Evolutionary conservation across 2,113 vertebrate species (phyloP), one percentile per base, ranked within the genome.

Genomic region (Solenodon paradoxus): DNA sequence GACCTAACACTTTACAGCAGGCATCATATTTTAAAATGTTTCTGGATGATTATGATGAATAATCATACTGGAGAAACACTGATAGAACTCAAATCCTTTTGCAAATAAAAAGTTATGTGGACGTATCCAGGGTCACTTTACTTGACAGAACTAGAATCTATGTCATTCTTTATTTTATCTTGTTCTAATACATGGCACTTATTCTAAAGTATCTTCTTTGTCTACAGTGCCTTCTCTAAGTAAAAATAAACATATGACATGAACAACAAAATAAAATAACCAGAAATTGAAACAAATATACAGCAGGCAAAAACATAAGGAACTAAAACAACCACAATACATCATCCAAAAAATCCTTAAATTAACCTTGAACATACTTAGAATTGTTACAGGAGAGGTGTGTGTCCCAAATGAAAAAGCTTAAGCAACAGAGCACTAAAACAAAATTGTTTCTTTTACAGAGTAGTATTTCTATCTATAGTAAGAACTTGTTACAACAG

Each of bases 161-260:
- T 7, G 15, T 82, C 35, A 57, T 7, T 1, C 1, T 42, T 90
- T 84, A 75, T 42, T 90, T 78, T 38, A 66, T 81, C 45, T 92
- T 75, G 2, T 88, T 35, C 49, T 9, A 66, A 66, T 59, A 72
- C n/a, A 86, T 5, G 61, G 32, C 10, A 68, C 22, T 93, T 81
- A 42, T 53, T 49, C 35, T 93, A 90, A 49, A 85, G 19, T 59
- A 17, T 45, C 15, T 81, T 90, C 9, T 77, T 22, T 79, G 24
- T 63, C 35, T n/a, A 40, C 7, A 11, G 40, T 38, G 47, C 28
- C 51, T 64, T 16, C 32, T 68, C 47, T 78, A 69, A 88, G 40
- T 66, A 94, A 91, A 94, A 90, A 61, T 28, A 92, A 84, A 17
- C 5, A 22, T 75, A 85, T 74, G 24, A 86, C 49, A 83, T 38